These are phyloP conservation scores for Acanthisitta chloris DNA, from an alignment of 2,113 vertebrate species.

Conservation along the genomic window DNA sequence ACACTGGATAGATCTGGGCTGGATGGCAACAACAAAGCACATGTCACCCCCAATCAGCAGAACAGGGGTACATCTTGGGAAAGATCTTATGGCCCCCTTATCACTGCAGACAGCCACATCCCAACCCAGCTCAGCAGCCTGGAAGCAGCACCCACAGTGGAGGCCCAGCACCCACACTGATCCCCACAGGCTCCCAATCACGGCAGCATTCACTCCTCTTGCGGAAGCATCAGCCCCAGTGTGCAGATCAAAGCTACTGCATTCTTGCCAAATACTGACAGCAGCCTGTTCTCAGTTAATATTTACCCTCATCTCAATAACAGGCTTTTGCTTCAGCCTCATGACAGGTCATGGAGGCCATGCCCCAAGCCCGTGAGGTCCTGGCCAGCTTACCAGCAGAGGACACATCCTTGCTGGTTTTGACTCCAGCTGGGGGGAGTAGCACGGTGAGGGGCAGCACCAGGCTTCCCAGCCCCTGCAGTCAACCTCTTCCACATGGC, in stretches of 20 bases:
- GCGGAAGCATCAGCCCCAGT: neutral
- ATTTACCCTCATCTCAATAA: neutral
- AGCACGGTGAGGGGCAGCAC: rapidly evolving
- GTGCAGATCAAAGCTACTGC: neutral
- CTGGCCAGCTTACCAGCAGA: neutral
- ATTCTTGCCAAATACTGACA: neutral
- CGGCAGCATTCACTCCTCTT: rapidly evolving
- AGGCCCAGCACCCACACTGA: neutral
- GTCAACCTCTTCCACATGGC: rapidly evolving
- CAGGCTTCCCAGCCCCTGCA: neutral
- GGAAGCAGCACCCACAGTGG: neutral
- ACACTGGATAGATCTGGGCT: neutral
- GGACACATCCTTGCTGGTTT: rapidly evolving
- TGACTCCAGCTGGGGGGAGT: neutral
- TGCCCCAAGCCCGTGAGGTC: neutral
- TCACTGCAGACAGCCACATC: neutral
- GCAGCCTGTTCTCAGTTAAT: neutral
- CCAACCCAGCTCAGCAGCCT: neutral
- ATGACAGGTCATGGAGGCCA: rapidly evolving
- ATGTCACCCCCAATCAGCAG: rapidly evolving
- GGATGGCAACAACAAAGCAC: neutral
- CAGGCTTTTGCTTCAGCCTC: neutral
- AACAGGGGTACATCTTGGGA: neutral
- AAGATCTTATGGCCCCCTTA: neutral
- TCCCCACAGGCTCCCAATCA: rapidly evolving